phyloP scores from a whole-genome alignment of 2,888 invertebrate species.

The Andrena dorsata region DNA sequence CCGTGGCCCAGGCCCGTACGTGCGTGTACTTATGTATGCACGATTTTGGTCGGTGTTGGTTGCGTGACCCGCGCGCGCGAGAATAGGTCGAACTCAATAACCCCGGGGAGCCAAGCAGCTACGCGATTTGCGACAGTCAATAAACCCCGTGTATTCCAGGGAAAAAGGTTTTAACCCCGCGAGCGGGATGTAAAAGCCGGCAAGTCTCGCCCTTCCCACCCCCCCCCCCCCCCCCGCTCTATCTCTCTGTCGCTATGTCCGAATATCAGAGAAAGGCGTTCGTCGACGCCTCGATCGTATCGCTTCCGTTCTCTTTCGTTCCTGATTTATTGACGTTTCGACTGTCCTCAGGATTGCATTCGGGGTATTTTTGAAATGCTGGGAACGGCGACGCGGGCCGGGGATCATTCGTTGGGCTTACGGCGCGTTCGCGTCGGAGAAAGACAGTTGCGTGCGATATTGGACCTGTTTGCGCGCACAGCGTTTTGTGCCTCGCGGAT shows the following conservation, averaged over 20 bases:
- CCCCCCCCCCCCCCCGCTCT: not conserved
- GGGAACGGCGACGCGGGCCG: conserved; percentile 17
- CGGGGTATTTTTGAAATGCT: conserved; percentile 33
- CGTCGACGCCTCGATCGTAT: conserved; percentile 50
- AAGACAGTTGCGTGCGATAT: conserved; percentile 35
- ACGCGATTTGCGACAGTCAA: conserved; percentile 74
- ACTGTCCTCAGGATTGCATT: conserved; percentile 10
- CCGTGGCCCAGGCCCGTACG: conserved; percentile 29
- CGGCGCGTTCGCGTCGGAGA: not conserved
- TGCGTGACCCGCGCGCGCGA: not conserved
- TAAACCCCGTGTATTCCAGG: conserved; percentile 61
- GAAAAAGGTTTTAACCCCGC: conserved; percentile 36
- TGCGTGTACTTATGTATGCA: conserved; percentile 36
- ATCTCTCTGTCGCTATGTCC: conserved; percentile 19
- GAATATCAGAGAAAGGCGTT: conserved; percentile 48
- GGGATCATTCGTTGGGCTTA: conserved; percentile 23
- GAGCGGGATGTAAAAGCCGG: conserved; percentile 15
- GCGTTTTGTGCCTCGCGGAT: not conserved
- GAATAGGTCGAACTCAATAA: conserved; percentile 69
- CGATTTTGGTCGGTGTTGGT: not conserved
- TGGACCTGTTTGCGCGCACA: not conserved
- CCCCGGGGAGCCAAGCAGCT: conserved; percentile 51
- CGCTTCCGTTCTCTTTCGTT: conserved; percentile 40
- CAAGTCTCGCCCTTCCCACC: not conserved
- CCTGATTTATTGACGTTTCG: conserved; percentile 42